Base-by-base conservation (phyloP, 2,888 invertebrate species). In the Agrochola lychnidis region DNA sequence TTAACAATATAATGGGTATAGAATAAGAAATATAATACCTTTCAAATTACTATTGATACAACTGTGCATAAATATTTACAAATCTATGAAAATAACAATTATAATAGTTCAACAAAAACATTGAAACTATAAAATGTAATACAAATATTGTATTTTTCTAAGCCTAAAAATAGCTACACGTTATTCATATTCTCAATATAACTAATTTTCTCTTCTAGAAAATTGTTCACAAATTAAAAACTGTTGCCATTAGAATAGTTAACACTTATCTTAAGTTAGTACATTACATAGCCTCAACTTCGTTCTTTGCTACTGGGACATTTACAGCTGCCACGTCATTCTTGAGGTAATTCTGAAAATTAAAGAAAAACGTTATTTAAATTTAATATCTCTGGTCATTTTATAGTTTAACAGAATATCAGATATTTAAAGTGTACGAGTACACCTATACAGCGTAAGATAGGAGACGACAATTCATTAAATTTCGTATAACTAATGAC, bases 261-360 rank as follows among this genome's bases (percentile, higher is more conserved):
- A 78, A 78, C 69, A 79, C 61, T 78, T 76, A 78, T 42, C 72
- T 66, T 36, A 70, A 51, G 59, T 70, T 72, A 61, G 40, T 45
- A 68, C 36, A 78, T 82, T 94, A 94, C 88, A 95, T 92, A 90
- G 93, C 92, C 90, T 95, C 95, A 62, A 93, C 93, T 92, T 95
- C 93, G 75, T 93, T 93, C 79, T 95, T 94, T 51, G 93, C 87
- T 73, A 92, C 89, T 30, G 90, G 76, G n/a, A 86, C 89, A 78
- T 88, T 90, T 16, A 89, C 83, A 70, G 90, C 83, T 9, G 86
- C 82, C 30, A 91, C 83, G 73, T 94, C 93, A 76, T 90, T 91
- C 88, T 95, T 95, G 68, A 94, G 90, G 76, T 93, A 95, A 63
- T 92, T 91, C 95, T 95, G 94, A 71, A 94, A 94, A 87, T 80